Percentiles rank a stretch among this genome's conserved stretches.
phyloP scores from a whole-genome alignment of 2,113 vertebrate species.

The Dasyurus viverrinus region DNA sequence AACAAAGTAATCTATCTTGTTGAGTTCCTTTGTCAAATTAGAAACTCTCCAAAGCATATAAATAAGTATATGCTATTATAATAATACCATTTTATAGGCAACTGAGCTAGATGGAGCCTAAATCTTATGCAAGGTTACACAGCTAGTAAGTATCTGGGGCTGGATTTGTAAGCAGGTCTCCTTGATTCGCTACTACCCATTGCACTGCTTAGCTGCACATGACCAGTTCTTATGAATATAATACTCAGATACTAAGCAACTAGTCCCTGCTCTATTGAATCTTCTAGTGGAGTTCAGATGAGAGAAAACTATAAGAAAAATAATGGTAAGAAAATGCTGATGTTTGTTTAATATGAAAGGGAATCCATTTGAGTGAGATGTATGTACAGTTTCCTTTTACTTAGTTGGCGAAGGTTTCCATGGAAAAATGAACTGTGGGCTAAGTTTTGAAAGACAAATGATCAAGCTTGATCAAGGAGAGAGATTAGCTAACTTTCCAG shows the following conservation, averaged over 20 bases:
- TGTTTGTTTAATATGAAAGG: not conserved
- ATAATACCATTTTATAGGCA: not conserved
- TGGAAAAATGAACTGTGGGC: slow-evolving; percentile 1
- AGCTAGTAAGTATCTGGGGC: not conserved
- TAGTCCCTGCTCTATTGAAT: not conserved
- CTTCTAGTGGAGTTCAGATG: not conserved
- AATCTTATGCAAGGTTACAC: not conserved
- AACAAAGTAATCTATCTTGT: not conserved
- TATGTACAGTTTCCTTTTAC: not conserved
- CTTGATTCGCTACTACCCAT: not conserved
- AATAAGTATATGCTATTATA: not conserved
- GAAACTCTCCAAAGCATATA: not conserved
- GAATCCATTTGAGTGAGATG: slow-evolving; percentile 6
- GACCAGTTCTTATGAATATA: not conserved
- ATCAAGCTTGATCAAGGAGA: not conserved
- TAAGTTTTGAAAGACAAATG: slow-evolving; percentile 15
- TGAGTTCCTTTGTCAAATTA: not conserved
- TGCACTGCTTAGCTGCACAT: not conserved
- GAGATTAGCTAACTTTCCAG: not conserved
- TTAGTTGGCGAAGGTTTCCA: slow-evolving; percentile 39
- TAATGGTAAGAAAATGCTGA: not conserved
- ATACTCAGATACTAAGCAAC: not conserved
- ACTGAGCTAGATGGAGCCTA: not conserved
- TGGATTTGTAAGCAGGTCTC: not conserved
- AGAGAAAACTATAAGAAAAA: not conserved